Conservation (phyloP, 1,140 invertebrate genomes). For the Lerema accius region DNA sequence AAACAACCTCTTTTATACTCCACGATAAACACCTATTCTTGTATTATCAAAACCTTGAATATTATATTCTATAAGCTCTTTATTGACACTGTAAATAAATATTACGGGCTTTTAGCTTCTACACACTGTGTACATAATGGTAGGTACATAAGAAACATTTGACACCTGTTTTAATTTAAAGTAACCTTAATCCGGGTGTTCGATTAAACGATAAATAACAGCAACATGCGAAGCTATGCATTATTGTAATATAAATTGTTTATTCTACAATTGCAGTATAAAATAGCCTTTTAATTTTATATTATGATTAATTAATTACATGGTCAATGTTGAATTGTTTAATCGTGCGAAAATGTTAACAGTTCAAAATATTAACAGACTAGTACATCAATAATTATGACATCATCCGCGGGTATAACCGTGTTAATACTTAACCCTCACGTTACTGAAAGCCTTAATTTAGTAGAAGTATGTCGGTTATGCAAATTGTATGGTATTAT, state of each 20-base stretch:
- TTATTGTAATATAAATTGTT: neutral
- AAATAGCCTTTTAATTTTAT: constrained; percentile 4
- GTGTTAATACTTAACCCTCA: neutral
- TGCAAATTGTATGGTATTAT: constrained; percentile 44
- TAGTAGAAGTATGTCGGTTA: constrained; percentile 21
- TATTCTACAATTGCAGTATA: neutral
- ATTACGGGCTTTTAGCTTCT: too few relatives aligned
- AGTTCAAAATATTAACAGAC: neutral
- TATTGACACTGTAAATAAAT: too few relatives aligned
- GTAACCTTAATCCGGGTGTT: neutral
- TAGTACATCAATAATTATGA: neutral
- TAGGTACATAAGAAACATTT: too few relatives aligned
- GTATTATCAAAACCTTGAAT: too few relatives aligned
- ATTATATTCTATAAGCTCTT: too few relatives aligned
- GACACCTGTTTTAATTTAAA: neutral
- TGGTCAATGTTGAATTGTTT: neutral
- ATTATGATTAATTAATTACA: constrained; percentile 7
- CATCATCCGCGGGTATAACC: neutral
- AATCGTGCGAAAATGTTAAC: neutral
- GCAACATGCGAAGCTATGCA: neutral
- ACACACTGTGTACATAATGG: too few relatives aligned
- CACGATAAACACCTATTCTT: too few relatives aligned
- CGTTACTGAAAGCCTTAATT: constrained; percentile 16
- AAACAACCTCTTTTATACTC: too few relatives aligned
- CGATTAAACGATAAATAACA: too few relatives aligned